phyloP scores from a whole-genome alignment of 2,113 vertebrate species.

The Melanotaenia duboulayi region DNA sequence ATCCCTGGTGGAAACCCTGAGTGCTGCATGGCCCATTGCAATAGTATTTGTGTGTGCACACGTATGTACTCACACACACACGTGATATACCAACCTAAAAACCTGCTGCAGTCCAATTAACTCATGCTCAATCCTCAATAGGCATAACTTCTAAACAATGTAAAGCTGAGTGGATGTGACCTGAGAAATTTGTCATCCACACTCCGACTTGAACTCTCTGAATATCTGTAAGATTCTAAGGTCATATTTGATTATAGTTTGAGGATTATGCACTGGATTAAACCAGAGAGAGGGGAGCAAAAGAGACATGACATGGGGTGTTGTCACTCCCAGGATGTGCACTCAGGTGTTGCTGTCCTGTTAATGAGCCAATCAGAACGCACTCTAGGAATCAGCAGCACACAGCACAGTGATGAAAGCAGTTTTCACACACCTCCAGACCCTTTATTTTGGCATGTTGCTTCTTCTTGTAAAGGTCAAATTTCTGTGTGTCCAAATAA shows the following conservation, averaged over 20 bases:
- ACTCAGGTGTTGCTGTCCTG: conserved; percentile 62
- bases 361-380: conserved; percentile 77
- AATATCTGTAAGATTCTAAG: background rate
- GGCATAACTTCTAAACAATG: background rate
- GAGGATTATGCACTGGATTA: background rate
- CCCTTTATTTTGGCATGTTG: background rate
- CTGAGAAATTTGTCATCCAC: background rate
- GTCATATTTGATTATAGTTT: background rate
- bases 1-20: conserved; percentile 61
- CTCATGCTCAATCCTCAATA: background rate
- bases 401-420: conserved; percentile 18
- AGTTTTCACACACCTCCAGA: conserved; percentile 5
- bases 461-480: conserved; percentile 16
- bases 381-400: conserved; percentile 28
- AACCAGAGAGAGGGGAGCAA: background rate
- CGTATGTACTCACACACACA: background rate
- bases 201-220: background rate
- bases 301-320: conserved; percentile 18
- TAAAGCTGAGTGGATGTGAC: background rate
- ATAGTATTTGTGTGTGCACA: conserved; percentile 5
- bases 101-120: background rate
- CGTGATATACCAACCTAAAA: conserved; percentile 14
- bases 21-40: conserved; percentile 31
- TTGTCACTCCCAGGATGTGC: conserved; percentile 44
- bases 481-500: background rate